phyloP scores from a whole-genome alignment of 2,888 invertebrate species.

The Machimus rusticus region DNA sequence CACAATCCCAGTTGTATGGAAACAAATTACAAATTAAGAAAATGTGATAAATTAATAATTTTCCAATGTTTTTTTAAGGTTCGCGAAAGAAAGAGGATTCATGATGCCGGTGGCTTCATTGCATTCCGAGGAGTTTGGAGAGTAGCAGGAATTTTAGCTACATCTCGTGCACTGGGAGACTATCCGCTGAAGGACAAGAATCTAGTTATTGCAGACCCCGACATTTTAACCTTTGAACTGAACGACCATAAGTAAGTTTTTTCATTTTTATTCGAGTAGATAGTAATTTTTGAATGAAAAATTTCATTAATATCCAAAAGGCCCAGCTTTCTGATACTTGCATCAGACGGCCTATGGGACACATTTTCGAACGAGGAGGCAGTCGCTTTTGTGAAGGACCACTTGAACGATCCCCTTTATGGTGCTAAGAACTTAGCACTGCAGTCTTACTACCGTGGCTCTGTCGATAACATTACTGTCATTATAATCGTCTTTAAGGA shows the following conservation, averaged over 20 bases:
- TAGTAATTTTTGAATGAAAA: neutral
- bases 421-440: constrained; percentile 91
- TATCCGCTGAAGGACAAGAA: constrained; percentile 94
- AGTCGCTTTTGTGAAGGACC: constrained; percentile 84
- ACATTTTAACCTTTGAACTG: constrained; percentile 90
- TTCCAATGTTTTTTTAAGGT: constrained; percentile 67
- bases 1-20: neutral
- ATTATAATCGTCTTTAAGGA: constrained; percentile 84
- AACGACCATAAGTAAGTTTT: constrained; percentile 72
- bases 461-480: constrained; percentile 94
- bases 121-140: constrained; percentile 96
- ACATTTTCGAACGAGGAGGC: constrained; percentile 96
- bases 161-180: constrained; percentile 93
- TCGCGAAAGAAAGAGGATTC: constrained; percentile 88
- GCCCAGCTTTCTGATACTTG: constrained; percentile 89
- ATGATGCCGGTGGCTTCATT: constrained; percentile 94
- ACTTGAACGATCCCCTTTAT: constrained; percentile 83
- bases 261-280: neutral
- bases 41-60: neutral
- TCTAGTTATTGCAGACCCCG: constrained; percentile 94
- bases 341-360: constrained; percentile 97
- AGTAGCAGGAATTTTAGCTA: constrained; percentile 93
- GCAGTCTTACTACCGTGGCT: constrained; percentile 90
- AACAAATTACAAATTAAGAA: neutral
- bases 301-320: constrained; percentile 49